Base-by-base conservation (phyloP, 2,888 invertebrate genomes). In the Lomographa bimaculata region DNA sequence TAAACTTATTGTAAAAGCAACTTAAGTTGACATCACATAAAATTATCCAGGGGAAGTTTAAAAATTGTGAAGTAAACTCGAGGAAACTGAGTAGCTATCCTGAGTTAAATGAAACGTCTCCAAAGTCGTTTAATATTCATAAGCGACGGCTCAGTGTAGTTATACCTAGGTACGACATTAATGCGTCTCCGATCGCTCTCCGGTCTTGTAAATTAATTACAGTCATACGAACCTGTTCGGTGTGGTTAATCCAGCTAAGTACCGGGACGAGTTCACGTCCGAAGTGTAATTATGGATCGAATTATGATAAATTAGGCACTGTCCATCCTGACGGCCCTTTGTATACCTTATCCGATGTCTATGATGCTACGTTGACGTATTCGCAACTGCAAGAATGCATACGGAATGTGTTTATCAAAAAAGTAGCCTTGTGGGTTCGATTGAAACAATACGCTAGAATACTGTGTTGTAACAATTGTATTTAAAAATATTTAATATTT, bases 391-490 rank as follows among this genome's bases (percentile, higher is more conserved):
- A 62, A 47, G 52, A 56, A 69, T 70, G 62, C 69, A 58, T 61
- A 45, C 44, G 52, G 57, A 61, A 64, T 64, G 56, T 71, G 70
- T 73, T 70, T 66, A 69, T 64, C 56, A 55, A 71, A 73, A 73
- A 75, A 58, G 52, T 57, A 29, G 56, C 44, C 40, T 30, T 51
- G 37, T 46, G 41, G 37, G 41, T 45, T 47, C 40, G 7, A n/a
- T n/a, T n/a, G n/a, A n/a, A n/a, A n/a, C n/a, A n/a, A n/a, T n/a
- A n/a, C n/a, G n/a, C n/a, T n/a, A n/a, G n/a, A n/a, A n/a, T n/a
- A n/a, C n/a, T n/a, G n/a, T n/a, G n/a, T n/a, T n/a, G n/a, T n/a
- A n/a, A n/a, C n/a, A n/a, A n/a, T n/a, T n/a, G n/a, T n/a, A n/a
- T n/a, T n/a, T n/a, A n/a, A n/a, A n/a, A n/a, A n/a, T n/a, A n/a